phyloP scores from a whole-genome alignment of 2,888 invertebrate genomes.

The Oxytorus armatus region DNA sequence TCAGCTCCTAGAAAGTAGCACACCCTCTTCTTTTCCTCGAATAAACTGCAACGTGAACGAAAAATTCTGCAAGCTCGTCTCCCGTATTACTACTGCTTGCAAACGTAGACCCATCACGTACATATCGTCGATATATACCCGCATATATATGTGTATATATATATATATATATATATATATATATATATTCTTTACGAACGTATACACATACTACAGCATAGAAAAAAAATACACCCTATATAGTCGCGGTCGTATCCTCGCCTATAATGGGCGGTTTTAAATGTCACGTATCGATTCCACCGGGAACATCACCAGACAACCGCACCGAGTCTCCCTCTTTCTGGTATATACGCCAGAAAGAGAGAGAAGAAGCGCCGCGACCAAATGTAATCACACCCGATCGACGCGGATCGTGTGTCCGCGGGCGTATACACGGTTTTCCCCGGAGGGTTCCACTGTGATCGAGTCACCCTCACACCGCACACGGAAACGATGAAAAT shows the following conservation, averaged over 20 bases:
- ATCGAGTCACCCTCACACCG: conserved; percentile 21
- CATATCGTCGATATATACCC: not conserved
- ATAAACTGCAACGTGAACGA: conserved; percentile 52
- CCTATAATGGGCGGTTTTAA: conserved; percentile 40
- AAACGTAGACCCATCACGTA: conserved; percentile 1
- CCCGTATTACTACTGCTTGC: conserved; percentile 11
- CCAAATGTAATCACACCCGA: conserved; percentile 44
- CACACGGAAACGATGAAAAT: conserved; percentile 5
- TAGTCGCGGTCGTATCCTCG: not conserved
- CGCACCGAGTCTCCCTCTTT: not conserved
- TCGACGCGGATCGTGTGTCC: conserved; percentile 12
- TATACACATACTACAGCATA: not conserved
- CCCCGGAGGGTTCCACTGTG: conserved; percentile 11
- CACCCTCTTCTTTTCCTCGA: conserved; percentile 18
- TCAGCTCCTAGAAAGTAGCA: conserved; percentile 28
- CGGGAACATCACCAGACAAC: conserved; percentile 27
- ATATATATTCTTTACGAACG: conserved; percentile 10
- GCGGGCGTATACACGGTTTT: conserved; percentile 12
- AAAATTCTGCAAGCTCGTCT: conserved; percentile 51
- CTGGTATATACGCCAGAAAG: not conserved
- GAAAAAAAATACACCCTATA: not conserved
- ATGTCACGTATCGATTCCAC: conserved; percentile 56
- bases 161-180: not conserved
- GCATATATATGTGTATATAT: conserved; percentile 5
- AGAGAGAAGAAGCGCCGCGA: conserved; percentile 2